Evolutionary conservation across 1,140 invertebrate genomes (phyloP), one percentile per base, ranked within the genome.

Genomic region (Pseudomyrmex concolor): DNA sequence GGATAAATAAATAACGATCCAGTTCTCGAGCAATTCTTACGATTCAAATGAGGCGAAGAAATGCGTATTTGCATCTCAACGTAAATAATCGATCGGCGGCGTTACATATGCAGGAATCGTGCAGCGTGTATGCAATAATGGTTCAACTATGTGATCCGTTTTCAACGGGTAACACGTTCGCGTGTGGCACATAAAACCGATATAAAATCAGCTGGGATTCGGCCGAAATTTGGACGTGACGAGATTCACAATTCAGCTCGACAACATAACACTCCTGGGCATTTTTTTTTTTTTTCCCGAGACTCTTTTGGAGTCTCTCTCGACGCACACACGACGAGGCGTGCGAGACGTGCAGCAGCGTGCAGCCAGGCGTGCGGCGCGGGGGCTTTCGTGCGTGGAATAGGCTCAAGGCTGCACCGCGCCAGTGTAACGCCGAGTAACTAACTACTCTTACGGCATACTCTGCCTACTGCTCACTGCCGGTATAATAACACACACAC

Each of bases 361-460:
- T 89, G 91, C 92, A 94, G 90, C 92, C 91, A 94, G 93, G 91
- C 92, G 89, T 93, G 91, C 92, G 92, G 89, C 87, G 89, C 87
- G 92, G 90, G 91, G 90, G 91, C 94, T 94, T 93, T 94, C 92
- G 94, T 94, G 93, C 94, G 93, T 94, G 93, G 93, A 94, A 94
- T 94, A 94, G 92, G 94, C 93, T 94, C 94, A 94, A 94, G 94
- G 94, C 94, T 94, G 91, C 89, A 86, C 80, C 91, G 90, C 89
- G 83, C 82, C 91, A 89, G 90, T 91, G 92, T 90, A 93, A 93
- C 90, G 84, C 85, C 85, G 50, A 90, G 89, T 71, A 86, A 85
- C 84, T 76, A 88, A 78, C 85, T 86, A 87, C 86, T 34, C 34
- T 87, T 84, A 83, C 88, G 66, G 76, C 70, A 62, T 83, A 73